Percentiles rank a stretch among this genome's conserved stretches.
Evolutionary conservation across 1,140 invertebrate genomes (phyloP).

Genomic region (Zaprionus camerounensis): DNA sequence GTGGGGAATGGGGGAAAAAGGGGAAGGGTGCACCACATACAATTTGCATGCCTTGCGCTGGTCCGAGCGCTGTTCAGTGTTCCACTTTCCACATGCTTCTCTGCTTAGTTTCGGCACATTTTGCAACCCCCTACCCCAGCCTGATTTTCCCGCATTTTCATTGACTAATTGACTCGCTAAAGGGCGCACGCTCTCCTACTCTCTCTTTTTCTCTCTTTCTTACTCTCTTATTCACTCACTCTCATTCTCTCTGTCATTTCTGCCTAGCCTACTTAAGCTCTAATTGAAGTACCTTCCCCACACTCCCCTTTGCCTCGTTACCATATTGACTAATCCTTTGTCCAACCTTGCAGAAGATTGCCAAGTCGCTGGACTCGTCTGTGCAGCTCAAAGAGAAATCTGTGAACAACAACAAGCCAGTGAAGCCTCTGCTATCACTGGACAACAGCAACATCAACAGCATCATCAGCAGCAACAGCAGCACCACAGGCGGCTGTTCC

Average conservation of each 20-base stretch:
- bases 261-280: constrained; percentile 30
- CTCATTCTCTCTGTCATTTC: constrained; percentile 23
- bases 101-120: constrained; percentile 44
- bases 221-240: constrained; percentile 18
- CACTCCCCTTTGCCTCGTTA: background rate
- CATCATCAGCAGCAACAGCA: background rate
- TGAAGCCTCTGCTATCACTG: constrained; percentile 76
- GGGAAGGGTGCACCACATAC: constrained; percentile 16
- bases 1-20: background rate
- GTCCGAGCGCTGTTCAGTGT: constrained; percentile 23
- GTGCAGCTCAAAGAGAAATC: constrained; percentile 69
- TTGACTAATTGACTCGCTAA: constrained; percentile 60
- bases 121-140: constrained; percentile 1
- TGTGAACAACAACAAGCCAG: constrained; percentile 82
- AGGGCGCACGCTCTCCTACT: constrained; percentile 8
- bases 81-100: constrained; percentile 52
- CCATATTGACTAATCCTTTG: constrained; percentile 28
- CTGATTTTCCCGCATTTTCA: constrained; percentile 41
- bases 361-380: constrained; percentile 77
- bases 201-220: constrained; percentile 1
- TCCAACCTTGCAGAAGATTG: constrained; percentile 74
- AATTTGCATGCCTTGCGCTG: constrained; percentile 55
- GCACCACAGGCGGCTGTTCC: background rate
- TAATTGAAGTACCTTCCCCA: constrained; percentile 1
- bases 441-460: constrained; percentile 54